A percentile compares a stretch with the other conserved stretches of the same genome.
These are phyloP conservation scores for Paedocypris sp. DNA, from an alignment of 2,113 vertebrate species.

Conservation along the genomic window DNA sequence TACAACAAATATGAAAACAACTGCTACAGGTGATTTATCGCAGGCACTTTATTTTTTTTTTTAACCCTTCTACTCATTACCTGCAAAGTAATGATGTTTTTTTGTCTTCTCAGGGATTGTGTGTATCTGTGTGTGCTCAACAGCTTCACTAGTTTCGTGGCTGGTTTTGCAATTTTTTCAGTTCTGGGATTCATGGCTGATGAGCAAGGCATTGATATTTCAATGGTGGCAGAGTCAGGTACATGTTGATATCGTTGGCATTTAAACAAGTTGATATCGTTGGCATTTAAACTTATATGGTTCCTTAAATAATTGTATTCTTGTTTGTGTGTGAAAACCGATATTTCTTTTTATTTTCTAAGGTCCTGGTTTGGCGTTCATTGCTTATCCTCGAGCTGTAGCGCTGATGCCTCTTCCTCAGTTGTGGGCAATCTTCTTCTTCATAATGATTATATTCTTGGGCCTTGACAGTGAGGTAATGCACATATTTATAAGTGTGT, in stretches of 20 bases:
- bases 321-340: too few relatives aligned
- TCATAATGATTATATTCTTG: constrained; percentile 64
- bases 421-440: constrained; percentile 65
- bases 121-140: constrained; percentile 81
- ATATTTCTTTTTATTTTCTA: too few relatives aligned
- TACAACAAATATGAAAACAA: constrained; percentile 68
- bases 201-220: constrained; percentile 74
- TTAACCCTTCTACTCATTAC: not conserved
- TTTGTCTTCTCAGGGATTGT: constrained; percentile 65
- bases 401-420: constrained; percentile 64
- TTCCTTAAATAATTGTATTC: too few relatives aligned
- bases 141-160: constrained; percentile 80
- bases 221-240: constrained; percentile 81
- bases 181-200: constrained; percentile 81
- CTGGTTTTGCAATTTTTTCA: constrained; percentile 88
- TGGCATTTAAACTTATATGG: too few relatives aligned
- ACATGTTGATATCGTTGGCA: too few relatives aligned
- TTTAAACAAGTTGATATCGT: too few relatives aligned
- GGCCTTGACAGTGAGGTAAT: constrained; percentile 65
- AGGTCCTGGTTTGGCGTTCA: constrained; percentile 67
- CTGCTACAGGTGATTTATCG: constrained; percentile 54
- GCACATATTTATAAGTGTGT: too few relatives aligned
- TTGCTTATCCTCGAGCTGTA: constrained; percentile 63
- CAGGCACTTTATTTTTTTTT: not conserved
- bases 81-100: not conserved